These are phyloP conservation scores for Apeltes quadracus DNA, from an alignment of 2,113 vertebrate species.

Conservation along the genomic window DNA sequence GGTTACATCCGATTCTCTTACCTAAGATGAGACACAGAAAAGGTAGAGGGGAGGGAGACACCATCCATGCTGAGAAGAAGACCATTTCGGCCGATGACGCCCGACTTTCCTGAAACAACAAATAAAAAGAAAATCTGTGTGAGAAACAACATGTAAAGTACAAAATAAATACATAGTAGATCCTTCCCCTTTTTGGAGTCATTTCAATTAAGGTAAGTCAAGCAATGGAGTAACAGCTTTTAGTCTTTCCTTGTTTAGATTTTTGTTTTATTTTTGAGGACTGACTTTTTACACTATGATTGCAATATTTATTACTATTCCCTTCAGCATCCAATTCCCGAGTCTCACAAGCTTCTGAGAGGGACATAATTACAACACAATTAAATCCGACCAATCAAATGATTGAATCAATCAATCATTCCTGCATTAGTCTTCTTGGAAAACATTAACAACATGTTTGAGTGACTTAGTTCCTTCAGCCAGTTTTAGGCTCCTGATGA, in stretches of 20 bases:
- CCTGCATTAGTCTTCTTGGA: background rate
- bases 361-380: background rate
- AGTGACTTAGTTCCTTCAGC: background rate
- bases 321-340: background rate
- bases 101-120: constrained; percentile 53
- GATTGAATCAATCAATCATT: constrained; percentile 3
- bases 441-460: constrained; percentile 8
- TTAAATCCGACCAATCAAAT: background rate
- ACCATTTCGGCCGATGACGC: constrained; percentile 63
- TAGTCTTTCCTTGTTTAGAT: background rate
- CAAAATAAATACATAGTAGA: background rate
- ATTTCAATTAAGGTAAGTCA: background rate
- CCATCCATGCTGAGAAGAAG: constrained; percentile 58
- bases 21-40: constrained; percentile 67
- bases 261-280: background rate
- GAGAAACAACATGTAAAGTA: background rate
- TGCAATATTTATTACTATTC: background rate
- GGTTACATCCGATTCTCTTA: constrained; percentile 68
- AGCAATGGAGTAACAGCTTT: background rate
- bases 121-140: constrained; percentile 1
- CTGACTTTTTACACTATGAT: background rate
- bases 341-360: background rate
- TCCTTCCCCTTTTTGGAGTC: background rate
- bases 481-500: constrained; percentile 24
- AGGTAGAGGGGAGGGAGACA: constrained; percentile 48